Evolutionary conservation across 2,113 vertebrate species (phyloP).

Genomic region (Hippopotamus amphibius): DNA sequence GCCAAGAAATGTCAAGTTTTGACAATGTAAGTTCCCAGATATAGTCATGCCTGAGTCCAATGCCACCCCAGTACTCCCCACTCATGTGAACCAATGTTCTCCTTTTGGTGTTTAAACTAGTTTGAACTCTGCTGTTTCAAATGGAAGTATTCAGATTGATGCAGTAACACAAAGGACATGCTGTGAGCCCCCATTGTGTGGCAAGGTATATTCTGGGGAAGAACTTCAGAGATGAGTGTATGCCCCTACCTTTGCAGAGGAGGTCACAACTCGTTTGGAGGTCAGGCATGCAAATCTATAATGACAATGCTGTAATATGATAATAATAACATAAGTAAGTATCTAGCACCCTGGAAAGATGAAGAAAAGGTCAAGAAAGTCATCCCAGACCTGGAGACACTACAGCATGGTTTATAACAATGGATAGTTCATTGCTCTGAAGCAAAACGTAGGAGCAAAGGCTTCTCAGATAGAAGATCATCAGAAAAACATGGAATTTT

Average conservation of each 20-base stretch:
- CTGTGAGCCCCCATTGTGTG: accelerated
- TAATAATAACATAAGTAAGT: not conserved
- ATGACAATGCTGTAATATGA: no score
- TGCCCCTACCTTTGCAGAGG: not conserved
- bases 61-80: accelerated
- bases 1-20: not conserved
- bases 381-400: not conserved
- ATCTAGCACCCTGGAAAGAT: not conserved
- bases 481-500: not conserved
- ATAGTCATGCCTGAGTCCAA: not conserved
- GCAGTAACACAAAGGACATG: not conserved
- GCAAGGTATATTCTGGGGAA: accelerated
- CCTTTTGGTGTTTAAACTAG: not conserved
- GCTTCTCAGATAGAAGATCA: not conserved
- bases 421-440: not conserved
- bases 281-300: not conserved
- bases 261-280: not conserved
- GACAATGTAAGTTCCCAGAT: not conserved
- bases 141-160: not conserved
- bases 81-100: not conserved
- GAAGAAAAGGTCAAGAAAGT: not conserved
- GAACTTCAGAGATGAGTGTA: no score
- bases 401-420: not conserved
- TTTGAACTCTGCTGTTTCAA: not conserved
- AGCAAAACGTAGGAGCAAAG: not conserved